These are phyloP conservation scores for Lithobates pipiens DNA, from an alignment of 2,797 vertebrate species.

Conservation along the genomic window DNA sequence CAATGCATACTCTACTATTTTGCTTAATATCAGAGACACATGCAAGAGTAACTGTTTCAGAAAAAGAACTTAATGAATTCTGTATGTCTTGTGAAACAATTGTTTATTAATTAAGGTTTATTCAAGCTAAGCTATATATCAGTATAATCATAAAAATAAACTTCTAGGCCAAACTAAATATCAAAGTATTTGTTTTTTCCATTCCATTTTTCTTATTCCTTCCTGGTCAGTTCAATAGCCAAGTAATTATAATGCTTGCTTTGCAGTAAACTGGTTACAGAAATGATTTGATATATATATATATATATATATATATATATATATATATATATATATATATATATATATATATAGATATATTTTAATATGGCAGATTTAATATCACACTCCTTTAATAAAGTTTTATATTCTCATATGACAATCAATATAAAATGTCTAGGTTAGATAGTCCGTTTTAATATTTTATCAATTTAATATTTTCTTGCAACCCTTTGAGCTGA, in stretches of 20 bases:
- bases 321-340: slow-evolving; percentile 1
- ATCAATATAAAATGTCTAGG: slow-evolving; percentile 28
- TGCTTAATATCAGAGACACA: too few species aligned
- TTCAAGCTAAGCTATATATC: neutral
- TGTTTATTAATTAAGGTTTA: neutral
- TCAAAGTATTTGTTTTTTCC: neutral
- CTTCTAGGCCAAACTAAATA: neutral
- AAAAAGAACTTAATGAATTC: too few species aligned
- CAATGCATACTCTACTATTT: too few species aligned
- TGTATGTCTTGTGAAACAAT: too few species aligned
- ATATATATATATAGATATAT: neutral
- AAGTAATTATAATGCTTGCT: neutral
- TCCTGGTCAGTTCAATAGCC: neutral
- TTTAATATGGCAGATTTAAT: slow-evolving; percentile 16
- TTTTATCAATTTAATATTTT: slow-evolving; percentile 43
- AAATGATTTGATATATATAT: slow-evolving; percentile 1
- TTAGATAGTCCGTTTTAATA: slow-evolving; percentile 36
- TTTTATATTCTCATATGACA: slow-evolving; percentile 34
- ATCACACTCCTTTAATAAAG: slow-evolving; percentile 2
- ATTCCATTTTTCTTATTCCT: neutral
- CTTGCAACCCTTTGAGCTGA: slow-evolving; percentile 18
- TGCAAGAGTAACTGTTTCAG: too few species aligned
- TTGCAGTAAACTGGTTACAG: too few species aligned
- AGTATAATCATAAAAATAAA: neutral
- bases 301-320: neutral